Evolutionary conservation across 1,140 invertebrate species (phyloP).

Genomic region (Steinernema khuongi): DNA sequence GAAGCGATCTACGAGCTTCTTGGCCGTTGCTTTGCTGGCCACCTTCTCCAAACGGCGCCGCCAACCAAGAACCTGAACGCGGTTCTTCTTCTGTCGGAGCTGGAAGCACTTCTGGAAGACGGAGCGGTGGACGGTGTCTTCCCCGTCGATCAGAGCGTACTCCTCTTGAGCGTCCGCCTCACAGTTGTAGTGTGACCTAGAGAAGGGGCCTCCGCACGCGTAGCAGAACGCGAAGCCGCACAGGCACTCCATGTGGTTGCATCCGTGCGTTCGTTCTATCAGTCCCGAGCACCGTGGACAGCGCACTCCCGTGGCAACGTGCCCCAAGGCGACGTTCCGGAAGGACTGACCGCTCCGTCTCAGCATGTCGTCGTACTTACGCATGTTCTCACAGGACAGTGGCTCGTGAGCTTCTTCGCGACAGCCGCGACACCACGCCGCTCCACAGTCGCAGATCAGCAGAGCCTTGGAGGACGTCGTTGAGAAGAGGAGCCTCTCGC

Average conservation of each 20-base stretch:
- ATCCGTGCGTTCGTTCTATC: not conserved
- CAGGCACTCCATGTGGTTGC: not conserved
- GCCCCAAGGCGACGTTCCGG: not conserved
- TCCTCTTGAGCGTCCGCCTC: not conserved
- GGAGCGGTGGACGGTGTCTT: not conserved
- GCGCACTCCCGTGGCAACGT: not conserved
- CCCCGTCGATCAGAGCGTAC: not conserved
- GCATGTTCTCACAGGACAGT: not conserved
- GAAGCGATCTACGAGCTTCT: not conserved
- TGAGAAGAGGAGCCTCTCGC: not conserved
- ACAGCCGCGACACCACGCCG: not conserved
- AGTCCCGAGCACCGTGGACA: not conserved
- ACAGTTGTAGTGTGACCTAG: not conserved
- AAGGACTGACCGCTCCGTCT: slow-evolving; percentile 8
- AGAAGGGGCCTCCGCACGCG: not conserved
- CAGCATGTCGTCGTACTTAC: not conserved
- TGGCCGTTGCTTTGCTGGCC: not conserved
- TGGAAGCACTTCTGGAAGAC: not conserved
- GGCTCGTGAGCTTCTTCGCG: not conserved
- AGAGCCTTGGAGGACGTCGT: not conserved
- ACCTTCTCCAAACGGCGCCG: not conserved
- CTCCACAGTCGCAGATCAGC: not conserved
- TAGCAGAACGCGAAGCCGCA: slow-evolving; percentile 4
- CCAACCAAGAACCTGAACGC: not conserved
- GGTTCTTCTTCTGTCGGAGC: not conserved